These are phyloP conservation scores for Lutjanus argentimaculatus DNA, from an alignment of 2,797 vertebrate genomes.

Conservation along the genomic window DNA sequence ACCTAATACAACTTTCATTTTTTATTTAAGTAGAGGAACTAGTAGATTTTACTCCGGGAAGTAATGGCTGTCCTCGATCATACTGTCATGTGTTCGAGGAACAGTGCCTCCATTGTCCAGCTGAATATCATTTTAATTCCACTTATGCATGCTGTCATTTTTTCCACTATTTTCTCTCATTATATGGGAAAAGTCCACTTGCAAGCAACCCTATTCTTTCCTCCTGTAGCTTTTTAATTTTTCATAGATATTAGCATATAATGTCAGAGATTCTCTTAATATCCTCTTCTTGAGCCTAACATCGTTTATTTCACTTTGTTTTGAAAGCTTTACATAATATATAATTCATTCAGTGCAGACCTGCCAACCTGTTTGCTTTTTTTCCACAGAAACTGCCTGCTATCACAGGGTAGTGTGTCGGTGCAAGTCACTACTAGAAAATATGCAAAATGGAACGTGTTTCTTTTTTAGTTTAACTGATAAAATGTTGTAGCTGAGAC, in stretches of 20 bases:
- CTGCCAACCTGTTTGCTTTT: conserved; percentile 44
- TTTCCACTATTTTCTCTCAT: conserved; percentile 22
- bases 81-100: conserved; percentile 24
- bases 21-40: conserved; percentile 24
- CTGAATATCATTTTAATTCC: conserved; percentile 47
- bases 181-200: conserved; percentile 24
- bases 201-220: conserved; percentile 37
- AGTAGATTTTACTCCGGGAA: conserved; percentile 32
- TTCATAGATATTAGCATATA: conserved; percentile 52
- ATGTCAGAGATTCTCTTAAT: conserved; percentile 42
- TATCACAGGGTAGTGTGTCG: conserved; percentile 22
- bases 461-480: conserved; percentile 46
- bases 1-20: conserved; percentile 23
- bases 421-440: conserved; percentile 47
- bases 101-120: conserved; percentile 41
- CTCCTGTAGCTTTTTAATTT: conserved; percentile 40
- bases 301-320: conserved; percentile 55
- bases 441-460: conserved; percentile 41
- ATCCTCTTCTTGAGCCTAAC: conserved; percentile 39
- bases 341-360: conserved; percentile 53
- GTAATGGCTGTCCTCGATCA: conserved; percentile 35
- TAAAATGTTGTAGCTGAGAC: conserved; percentile 36
- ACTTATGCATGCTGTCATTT: conserved; percentile 36
- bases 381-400: conserved; percentile 34
- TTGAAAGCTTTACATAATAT: conserved; percentile 55